Evolutionary conservation across 92 coral and sea anemone genomes (phyloP).

Genomic region (Palythoa grandis): DNA sequence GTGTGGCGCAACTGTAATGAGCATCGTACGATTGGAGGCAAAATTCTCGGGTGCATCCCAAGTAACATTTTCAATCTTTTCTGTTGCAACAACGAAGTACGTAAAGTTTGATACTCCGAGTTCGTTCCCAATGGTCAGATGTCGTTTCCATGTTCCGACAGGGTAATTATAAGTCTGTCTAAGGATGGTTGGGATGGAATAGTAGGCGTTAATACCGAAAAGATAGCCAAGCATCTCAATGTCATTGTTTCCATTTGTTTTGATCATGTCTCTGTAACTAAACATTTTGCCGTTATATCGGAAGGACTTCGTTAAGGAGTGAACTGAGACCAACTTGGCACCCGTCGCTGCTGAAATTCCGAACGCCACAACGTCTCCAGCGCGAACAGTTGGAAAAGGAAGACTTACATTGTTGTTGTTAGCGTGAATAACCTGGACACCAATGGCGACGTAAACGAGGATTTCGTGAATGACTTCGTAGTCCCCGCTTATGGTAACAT

Average conservation of each 20-base stretch:
- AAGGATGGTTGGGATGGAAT: slow-evolving; percentile 34
- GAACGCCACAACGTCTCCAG: slow-evolving; percentile 63
- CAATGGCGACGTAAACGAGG: slow-evolving; percentile 24
- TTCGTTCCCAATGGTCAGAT: slow-evolving; percentile 40
- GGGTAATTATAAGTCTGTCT: slow-evolving; percentile 46
- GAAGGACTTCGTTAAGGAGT: slow-evolving; percentile 24
- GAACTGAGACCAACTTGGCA: slow-evolving; percentile 46
- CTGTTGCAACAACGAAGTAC: slow-evolving; percentile 32
- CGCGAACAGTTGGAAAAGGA: slow-evolving; percentile 43
- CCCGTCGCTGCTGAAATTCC: slow-evolving; percentile 46
- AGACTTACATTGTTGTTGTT: neutral
- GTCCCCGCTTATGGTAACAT: slow-evolving; percentile 27
- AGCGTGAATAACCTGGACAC: slow-evolving; percentile 49
- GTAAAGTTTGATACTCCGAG: neutral
- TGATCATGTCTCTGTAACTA: slow-evolving; percentile 26
- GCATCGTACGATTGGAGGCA: slow-evolving; percentile 28
- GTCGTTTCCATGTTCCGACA: slow-evolving; percentile 41
- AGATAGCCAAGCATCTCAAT: neutral
- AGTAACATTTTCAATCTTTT: slow-evolving; percentile 52
- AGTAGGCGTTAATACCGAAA: slow-evolving; percentile 41
- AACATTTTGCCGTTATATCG: slow-evolving; percentile 7
- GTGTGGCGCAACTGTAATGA: slow-evolving; percentile 50
- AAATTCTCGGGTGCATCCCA: slow-evolving; percentile 48
- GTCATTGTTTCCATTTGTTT: slow-evolving; percentile 23
- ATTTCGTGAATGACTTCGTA: slow-evolving; percentile 63